Conservation (phyloP, 2,797 vertebrate genomes). For the Darevskia mixta region DNA sequence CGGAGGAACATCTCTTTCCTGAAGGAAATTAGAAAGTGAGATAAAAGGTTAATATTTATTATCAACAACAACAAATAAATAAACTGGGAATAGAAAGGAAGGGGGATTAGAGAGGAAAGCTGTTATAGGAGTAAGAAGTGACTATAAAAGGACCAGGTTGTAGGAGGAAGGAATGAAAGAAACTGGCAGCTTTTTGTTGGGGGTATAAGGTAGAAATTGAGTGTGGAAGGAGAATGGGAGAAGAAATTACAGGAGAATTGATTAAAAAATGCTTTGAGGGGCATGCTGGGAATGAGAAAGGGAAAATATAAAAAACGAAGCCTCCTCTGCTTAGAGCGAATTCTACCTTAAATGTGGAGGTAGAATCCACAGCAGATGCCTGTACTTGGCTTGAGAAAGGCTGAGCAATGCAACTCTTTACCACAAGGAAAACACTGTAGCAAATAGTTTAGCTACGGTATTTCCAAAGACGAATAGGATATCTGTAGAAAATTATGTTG, state of each 20-base stretch:
- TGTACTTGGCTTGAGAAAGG: not conserved
- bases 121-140: no score
- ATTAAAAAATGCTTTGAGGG: not conserved
- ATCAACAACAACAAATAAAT: no score
- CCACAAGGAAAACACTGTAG: not conserved
- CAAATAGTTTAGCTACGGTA: not conserved
- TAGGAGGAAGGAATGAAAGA: not conserved
- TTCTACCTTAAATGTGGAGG: not conserved
- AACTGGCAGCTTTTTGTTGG: not conserved
- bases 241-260: not conserved
- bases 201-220: not conserved
- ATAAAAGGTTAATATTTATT: no score
- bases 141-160: no score
- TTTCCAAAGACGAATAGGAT: not conserved
- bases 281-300: not conserved
- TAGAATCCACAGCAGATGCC: not conserved
- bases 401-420: not conserved
- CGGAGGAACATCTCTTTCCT: no score
- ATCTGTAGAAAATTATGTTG: not conserved
- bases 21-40: no score
- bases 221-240: not conserved
- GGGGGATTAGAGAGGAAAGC: no score
- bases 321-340: not conserved
- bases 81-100: no score
- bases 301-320: not conserved